Percentiles rank a stretch among this genome's conserved stretches.
Conservation (phyloP, 64 coral and sea anemone species). For the Montipora cactus region DNA sequence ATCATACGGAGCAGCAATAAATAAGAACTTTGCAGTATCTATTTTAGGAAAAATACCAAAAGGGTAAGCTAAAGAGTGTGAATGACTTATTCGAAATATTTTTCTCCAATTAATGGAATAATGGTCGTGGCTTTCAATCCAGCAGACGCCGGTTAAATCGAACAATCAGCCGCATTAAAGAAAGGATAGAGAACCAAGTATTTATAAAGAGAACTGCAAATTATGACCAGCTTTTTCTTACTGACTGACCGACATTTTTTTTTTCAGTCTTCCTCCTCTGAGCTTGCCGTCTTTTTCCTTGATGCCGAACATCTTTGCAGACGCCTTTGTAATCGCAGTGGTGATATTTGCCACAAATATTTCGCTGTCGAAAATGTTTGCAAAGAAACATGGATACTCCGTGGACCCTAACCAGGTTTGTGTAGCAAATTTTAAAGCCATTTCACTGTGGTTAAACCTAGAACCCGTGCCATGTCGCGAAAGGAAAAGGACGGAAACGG, state of each 20-base stretch:
- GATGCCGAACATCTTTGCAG: constrained; percentile 59
- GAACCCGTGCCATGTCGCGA: no score
- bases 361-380: constrained; percentile 86
- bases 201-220: no score
- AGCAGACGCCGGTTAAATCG: no score
- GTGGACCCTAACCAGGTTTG: constrained; percentile 92
- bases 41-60: constrained; percentile 79
- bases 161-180: no score
- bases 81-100: no score
- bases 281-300: constrained; percentile 66
- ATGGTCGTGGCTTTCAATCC: no score
- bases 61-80: constrained; percentile 60
- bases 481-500: no score
- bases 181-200: no score
- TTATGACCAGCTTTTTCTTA: not conserved
- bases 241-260: not conserved
- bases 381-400: constrained; percentile 81
- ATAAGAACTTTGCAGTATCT: constrained; percentile 66
- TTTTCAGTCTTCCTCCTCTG: constrained; percentile 77
- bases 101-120: no score
- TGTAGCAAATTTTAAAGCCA: not conserved
- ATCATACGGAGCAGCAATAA: constrained; percentile 81
- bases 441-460: no score
- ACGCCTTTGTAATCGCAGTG: constrained; percentile 88
- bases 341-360: constrained; percentile 97